Evolutionary conservation across 2,113 vertebrate genomes (phyloP), one percentile per base, ranked within the genome.

Genomic region (Ctenomys sociabilis): DNA sequence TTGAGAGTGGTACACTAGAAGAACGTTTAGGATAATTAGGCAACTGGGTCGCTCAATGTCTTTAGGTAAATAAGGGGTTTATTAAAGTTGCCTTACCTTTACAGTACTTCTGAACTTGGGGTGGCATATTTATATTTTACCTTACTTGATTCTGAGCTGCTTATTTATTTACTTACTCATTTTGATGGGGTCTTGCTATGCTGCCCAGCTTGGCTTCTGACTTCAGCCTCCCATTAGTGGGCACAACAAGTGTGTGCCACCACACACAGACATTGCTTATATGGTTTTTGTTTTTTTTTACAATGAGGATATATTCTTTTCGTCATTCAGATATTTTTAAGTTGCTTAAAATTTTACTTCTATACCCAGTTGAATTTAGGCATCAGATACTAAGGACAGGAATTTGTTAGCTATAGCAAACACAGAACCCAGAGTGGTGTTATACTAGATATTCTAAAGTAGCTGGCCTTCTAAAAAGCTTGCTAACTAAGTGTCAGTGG

Each of bases 281-380:
- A 73, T 54, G 19, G 52, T 52, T 52, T 52, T 52, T 52, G 10
- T 49, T 49, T 49, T 49, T 83, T 81, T 88, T 94, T 75, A 49
- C n/a, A 90, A 94, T 93, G 35, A 61, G 16, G 75, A 81, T 83
- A n/a, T 45, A 37, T 54, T 70, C 43, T n/a, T 90, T 94, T 45
- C 45, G 24, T 30, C 13, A 30, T 77, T 77, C 12, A 68, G 90
- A 90, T 85, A 85, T 90, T 92, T 91, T 77, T 64, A 94, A 84
- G 77, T 12, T 85, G 52, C 5, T 80, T 96, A 83, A 86, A 91
- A 2, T 95, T 83, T 94, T 78, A 93, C 40, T 37, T 92, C n/a
- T 90, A 75, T 30, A 88, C 7, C 32, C 17, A 95, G 78, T 85
- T 97, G 30, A 88, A 30, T 59, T 90, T 94, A 91, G 77, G 86